phyloP scores from a whole-genome alignment of 2,113 vertebrate genomes.

The Physeter macrocephalus region DNA sequence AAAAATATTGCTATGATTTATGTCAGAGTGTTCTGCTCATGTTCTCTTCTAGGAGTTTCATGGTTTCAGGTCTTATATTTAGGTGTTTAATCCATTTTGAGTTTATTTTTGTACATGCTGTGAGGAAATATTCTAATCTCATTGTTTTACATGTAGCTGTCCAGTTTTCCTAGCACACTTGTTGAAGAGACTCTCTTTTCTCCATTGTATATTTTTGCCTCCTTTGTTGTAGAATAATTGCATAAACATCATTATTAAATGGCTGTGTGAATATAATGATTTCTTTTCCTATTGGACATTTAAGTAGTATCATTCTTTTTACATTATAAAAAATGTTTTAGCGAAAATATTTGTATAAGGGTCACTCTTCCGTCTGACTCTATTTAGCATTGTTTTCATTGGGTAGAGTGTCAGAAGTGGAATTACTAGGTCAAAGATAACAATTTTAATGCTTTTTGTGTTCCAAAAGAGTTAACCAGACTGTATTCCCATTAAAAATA shows the following conservation, averaged over 20 bases:
- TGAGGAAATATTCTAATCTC: background rate
- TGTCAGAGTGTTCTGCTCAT: background rate
- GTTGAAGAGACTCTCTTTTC: background rate
- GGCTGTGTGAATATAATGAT: background rate
- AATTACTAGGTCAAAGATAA: background rate
- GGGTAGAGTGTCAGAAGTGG: background rate
- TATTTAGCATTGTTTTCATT: conserved; percentile 6
- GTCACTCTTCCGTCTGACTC: background rate
- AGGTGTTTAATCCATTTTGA: background rate
- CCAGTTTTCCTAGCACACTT: background rate
- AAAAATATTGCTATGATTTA: background rate
- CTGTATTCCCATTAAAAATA: background rate
- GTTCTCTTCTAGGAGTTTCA: background rate
- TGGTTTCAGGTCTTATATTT: background rate
- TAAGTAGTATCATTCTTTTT: background rate
- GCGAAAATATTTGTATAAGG: background rate
- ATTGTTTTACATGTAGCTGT: background rate
- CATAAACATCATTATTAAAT: background rate
- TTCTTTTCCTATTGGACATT: background rate
- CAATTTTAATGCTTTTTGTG: conserved; percentile 18
- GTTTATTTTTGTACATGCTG: background rate
- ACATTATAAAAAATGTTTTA: background rate
- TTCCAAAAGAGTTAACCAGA: background rate
- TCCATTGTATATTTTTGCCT: background rate
- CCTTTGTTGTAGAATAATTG: background rate